Percentiles rank a stretch among this genome's conserved stretches.
Conservation (phyloP, 2,888 invertebrate genomes). For the Clepsis dumicolana region DNA sequence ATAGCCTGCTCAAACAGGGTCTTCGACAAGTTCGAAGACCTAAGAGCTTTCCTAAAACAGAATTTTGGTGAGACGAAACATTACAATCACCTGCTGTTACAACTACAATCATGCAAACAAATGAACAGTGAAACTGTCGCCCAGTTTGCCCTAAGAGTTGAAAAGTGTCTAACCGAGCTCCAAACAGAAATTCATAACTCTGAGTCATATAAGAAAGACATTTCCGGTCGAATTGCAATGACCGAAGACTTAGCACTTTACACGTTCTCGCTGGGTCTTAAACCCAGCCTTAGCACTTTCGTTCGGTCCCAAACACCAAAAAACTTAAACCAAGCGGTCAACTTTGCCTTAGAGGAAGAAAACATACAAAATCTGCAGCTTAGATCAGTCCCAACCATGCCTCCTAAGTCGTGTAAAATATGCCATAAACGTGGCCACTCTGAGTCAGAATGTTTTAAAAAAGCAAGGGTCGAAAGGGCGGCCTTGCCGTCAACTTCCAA, state of each 20-base stretch:
- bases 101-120: neutral
- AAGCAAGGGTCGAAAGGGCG: neutral
- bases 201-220: neutral
- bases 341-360: slow-evolving; percentile 25
- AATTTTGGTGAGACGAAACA: slow-evolving; percentile 18
- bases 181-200: neutral
- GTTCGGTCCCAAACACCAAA: neutral
- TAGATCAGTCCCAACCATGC: slow-evolving; percentile 2
- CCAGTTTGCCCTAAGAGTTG: neutral
- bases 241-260: slow-evolving; percentile 18
- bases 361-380: slow-evolving; percentile 25
- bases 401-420: neutral
- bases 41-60: slow-evolving; percentile 32
- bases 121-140: neutral
- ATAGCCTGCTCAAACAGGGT: slow-evolving; percentile 31
- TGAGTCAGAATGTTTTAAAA: neutral
- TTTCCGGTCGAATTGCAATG: neutral
- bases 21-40: slow-evolving; percentile 22
- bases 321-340: slow-evolving; percentile 14
- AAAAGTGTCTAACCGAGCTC: neutral
- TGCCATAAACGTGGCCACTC: neutral
- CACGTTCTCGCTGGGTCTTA: slow-evolving; percentile 3
- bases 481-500: neutral
- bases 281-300: slow-evolving; percentile 11
- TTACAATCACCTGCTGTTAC: neutral